Percentiles rank a stretch among this genome's conserved stretches.
phyloP scores from a whole-genome alignment of 2,113 vertebrate genomes.

The Microtus pennsylvanicus region DNA sequence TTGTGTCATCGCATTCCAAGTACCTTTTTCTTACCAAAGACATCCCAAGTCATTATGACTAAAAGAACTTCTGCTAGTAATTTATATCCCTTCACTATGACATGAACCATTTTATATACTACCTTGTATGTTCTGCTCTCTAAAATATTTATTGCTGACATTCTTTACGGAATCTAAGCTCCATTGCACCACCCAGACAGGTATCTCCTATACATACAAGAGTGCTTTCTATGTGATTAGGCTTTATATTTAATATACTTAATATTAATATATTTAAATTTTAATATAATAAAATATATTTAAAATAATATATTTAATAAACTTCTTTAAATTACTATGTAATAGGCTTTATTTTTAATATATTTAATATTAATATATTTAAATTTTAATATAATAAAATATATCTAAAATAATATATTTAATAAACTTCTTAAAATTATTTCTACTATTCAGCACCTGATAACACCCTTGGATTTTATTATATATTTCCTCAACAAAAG shows the following conservation, averaged over 20 bases:
- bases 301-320: neutral
- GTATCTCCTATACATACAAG: too few relatives aligned
- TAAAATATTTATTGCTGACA: neutral
- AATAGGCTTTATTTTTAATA: neutral
- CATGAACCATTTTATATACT: neutral
- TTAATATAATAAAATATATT: too few relatives aligned
- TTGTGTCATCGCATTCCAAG: neutral
- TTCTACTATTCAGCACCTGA: neutral
- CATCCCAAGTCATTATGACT: neutral
- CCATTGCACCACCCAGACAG: neutral
- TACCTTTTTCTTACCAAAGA: neutral
- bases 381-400: too few relatives aligned
- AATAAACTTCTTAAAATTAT: neutral
- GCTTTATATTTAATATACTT: neutral
- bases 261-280: too few relatives aligned
- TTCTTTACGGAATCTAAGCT: neutral
- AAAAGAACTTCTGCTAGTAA: neutral
- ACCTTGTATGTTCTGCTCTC: neutral
- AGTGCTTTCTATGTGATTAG: neutral
- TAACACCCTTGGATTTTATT: neutral
- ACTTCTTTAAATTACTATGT: neutral
- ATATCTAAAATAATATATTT: neutral
- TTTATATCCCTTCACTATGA: neutral
- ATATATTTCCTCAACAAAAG: neutral
- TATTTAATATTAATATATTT: too few relatives aligned